A percentile compares a stretch with the other conserved stretches of the same genome.
Evolutionary conservation across 1,140 invertebrate species (phyloP).

Genomic region (Diprion similis): DNA sequence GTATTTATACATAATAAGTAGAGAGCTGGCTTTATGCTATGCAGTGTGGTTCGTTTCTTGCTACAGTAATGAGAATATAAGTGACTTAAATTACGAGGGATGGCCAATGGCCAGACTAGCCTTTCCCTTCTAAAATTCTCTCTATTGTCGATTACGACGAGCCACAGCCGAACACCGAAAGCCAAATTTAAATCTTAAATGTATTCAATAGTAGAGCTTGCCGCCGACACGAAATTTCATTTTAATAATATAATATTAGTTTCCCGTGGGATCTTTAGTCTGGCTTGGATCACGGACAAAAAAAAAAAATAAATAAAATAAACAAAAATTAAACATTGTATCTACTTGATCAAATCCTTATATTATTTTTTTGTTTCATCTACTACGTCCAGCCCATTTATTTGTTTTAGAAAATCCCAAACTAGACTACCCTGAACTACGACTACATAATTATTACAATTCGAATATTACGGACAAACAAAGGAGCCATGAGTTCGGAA

Average conservation of each 20-base stretch:
- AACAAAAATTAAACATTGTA: background rate
- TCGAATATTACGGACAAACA: too few relatives aligned
- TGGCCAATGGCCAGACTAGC: background rate
- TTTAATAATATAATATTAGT: constrained; percentile 8
- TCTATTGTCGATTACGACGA: background rate
- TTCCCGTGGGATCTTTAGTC: background rate
- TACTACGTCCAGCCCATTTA: background rate
- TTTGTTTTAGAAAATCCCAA: too few relatives aligned
- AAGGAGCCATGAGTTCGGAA: background rate
- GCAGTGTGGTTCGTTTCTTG: constrained; percentile 7
- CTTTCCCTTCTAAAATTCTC: constrained; percentile 1
- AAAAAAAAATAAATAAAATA: too few relatives aligned
- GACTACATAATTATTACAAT: too few relatives aligned
- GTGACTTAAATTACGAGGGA: constrained; percentile 7
- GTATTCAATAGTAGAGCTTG: constrained; percentile 7
- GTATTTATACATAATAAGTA: constrained; percentile 47
- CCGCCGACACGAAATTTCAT: background rate
- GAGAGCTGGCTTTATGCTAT: constrained; percentile 32
- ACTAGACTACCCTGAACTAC: too few relatives aligned
- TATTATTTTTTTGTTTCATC: background rate
- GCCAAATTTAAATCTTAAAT: constrained; percentile 2
- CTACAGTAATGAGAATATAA: constrained; percentile 2
- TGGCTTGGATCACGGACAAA: background rate
- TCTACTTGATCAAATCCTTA: background rate
- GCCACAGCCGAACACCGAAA: constrained; percentile 4